These are phyloP conservation scores for Gadus macrocephalus DNA, from an alignment of 2,113 vertebrate species.

Conservation along the genomic window DNA sequence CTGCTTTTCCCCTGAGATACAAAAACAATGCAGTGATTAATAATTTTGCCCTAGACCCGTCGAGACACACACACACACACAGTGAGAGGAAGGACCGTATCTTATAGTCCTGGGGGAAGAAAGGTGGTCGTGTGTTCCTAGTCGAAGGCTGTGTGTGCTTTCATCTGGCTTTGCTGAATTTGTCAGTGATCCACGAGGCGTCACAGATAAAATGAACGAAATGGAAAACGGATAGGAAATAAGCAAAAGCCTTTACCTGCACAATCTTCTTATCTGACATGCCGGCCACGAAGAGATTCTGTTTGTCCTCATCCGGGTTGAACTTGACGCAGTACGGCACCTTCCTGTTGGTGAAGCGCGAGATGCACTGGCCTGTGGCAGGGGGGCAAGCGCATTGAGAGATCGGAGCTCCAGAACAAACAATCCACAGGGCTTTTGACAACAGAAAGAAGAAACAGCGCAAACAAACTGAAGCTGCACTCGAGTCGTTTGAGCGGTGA, in stretches of 20 bases:
- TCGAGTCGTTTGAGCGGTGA: too few relatives aligned
- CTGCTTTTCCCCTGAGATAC: constrained; percentile 6
- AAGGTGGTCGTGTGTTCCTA: neutral
- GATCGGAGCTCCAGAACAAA: constrained; percentile 35
- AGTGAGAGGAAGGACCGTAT: constrained; percentile 21
- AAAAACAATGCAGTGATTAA: constrained; percentile 40
- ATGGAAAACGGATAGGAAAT: neutral
- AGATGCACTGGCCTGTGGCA: constrained; percentile 87
- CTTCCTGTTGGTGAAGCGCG: constrained; percentile 94
- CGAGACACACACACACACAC: constrained; percentile 13
- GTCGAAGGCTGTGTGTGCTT: constrained; percentile 2
- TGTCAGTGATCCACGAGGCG: neutral
- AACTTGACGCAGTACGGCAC: constrained; percentile 99
- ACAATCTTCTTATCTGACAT: constrained; percentile 99
- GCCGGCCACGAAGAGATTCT: constrained; percentile 94
- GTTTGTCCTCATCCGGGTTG: constrained; percentile 98
- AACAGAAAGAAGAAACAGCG: neutral
- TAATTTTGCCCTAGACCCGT: constrained; percentile 43
- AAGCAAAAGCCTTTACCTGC: constrained; percentile 73
- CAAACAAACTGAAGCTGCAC: too few relatives aligned
- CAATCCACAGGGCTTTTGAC: constrained; percentile 25
- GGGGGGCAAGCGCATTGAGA: constrained; percentile 18
- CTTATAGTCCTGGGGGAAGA: constrained; percentile 29
- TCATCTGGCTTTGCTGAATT: constrained; percentile 10
- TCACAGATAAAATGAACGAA: neutral